These are phyloP conservation scores for Drosophila picticornis DNA, from an alignment of 2,888 invertebrate genomes.

Conservation along the genomic window DNA sequence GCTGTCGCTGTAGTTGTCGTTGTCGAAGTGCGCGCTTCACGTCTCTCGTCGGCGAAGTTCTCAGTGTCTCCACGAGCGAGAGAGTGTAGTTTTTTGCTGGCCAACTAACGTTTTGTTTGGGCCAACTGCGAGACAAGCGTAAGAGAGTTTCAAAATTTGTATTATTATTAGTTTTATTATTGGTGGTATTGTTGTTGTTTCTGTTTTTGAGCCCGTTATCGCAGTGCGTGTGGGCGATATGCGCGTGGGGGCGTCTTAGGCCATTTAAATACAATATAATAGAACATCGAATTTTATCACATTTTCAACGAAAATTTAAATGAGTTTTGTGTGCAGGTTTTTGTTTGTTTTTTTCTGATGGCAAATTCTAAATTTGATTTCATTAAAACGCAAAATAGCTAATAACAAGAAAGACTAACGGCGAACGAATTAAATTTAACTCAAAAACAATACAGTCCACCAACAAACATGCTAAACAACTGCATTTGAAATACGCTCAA, in stretches of 20 bases:
- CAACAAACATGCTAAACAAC: constrained; percentile 37
- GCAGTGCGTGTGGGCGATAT: constrained; percentile 45
- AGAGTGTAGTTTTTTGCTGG: constrained; percentile 32
- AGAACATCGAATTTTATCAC: constrained; percentile 17
- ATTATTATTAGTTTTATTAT: constrained; percentile 35
- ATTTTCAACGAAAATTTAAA: constrained; percentile 2
- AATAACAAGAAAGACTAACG: constrained; percentile 38
- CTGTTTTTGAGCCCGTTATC: constrained; percentile 41
- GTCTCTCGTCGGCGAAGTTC: constrained; percentile 35
- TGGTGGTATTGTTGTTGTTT: constrained; percentile 30
- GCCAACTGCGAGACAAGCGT: constrained; percentile 43
- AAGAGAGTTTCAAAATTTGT: constrained; percentile 58
- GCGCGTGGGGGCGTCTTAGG: constrained; percentile 61
- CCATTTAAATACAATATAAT: constrained; percentile 17
- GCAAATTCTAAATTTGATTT: constrained; percentile 29
- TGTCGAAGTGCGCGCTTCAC: constrained; percentile 41
- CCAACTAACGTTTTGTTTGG: constrained; percentile 59
- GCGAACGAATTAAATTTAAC: constrained; percentile 16
- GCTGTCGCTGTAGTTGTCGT: constrained; percentile 63
- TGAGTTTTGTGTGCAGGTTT: constrained; percentile 17
- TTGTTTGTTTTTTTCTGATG: constrained; percentile 5
- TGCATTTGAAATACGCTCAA: constrained; percentile 36
- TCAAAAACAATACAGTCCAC: constrained; percentile 22
- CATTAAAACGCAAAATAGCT: constrained; percentile 58
- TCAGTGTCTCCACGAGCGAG: constrained; percentile 20